Percentiles rank a stretch among this genome's conserved stretches.
Conservation (phyloP, 2,113 vertebrate genomes). For the Telmatochromis brichardi region DNA sequence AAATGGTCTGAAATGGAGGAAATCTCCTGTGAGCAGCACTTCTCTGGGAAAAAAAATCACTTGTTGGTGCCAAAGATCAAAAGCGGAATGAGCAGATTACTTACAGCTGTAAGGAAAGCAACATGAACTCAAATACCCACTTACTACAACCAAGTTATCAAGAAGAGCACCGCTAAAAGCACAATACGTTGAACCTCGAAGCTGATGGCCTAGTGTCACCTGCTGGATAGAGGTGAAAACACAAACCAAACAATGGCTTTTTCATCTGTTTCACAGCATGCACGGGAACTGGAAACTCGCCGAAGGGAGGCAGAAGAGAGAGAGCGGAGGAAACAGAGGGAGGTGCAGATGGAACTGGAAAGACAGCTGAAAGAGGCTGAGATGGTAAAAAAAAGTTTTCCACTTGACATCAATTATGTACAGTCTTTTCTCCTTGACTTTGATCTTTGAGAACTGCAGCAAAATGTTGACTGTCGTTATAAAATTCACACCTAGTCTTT, state of each 20-base stretch:
- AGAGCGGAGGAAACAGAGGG: slow-evolving; percentile 60
- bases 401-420: background rate
- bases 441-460: background rate
- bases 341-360: slow-evolving; percentile 69
- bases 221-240: background rate
- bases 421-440: background rate
- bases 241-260: background rate
- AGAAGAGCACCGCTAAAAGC: background rate
- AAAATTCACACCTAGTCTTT: background rate
- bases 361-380: slow-evolving; percentile 70
- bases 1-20: background rate
- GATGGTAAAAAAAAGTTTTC: slow-evolving; percentile 47
- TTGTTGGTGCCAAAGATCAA: background rate
- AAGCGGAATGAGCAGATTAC: background rate
- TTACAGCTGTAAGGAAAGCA: background rate
- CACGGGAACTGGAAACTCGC: slow-evolving; percentile 62
- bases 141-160: background rate
- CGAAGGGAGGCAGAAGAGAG: slow-evolving; percentile 60
- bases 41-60: background rate
- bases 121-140: background rate
- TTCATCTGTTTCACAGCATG: slow-evolving; percentile 47
- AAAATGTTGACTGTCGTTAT: background rate
- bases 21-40: background rate
- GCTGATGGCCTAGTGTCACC: background rate
- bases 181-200: background rate